phyloP scores from a whole-genome alignment of 2,113 vertebrate genomes.

The Pan paniscus region DNA sequence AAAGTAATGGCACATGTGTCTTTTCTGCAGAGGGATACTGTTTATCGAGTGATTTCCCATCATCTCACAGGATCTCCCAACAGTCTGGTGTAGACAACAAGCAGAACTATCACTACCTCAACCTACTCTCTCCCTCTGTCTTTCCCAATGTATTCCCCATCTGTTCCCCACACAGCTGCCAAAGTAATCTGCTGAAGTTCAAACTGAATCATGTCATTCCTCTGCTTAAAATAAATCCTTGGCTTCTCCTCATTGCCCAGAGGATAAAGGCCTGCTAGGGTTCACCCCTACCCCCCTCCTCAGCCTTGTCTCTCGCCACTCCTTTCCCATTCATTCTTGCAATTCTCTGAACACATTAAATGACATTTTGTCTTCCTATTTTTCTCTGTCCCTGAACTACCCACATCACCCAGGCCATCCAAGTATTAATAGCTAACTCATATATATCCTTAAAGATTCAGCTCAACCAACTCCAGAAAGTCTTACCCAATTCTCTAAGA shows the following conservation, averaged over 20 bases:
- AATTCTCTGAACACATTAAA: background rate
- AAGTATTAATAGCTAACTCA: background rate
- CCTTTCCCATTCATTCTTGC: background rate
- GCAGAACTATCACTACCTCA: background rate
- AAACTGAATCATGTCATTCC: background rate
- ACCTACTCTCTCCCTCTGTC: background rate
- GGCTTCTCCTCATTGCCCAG: background rate
- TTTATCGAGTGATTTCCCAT: background rate
- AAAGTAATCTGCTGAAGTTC: background rate
- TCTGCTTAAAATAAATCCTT: conserved; percentile 27
- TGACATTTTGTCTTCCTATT: background rate
- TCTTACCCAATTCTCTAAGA: background rate
- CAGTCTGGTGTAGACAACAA: background rate
- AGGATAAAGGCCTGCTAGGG: background rate
- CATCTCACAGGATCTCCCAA: background rate
- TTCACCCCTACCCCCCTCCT: background rate
- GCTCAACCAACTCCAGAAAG: background rate
- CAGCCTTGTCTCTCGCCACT: background rate
- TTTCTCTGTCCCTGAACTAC: background rate
- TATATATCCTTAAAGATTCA: background rate
- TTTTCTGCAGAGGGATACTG: background rate
- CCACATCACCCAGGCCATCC: background rate
- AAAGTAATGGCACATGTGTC: background rate
- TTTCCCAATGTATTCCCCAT: background rate
- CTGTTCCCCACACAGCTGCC: background rate